Base-by-base conservation (phyloP, 37 sponge, comb jelly and placozoan genomes). In the Bolinopsis microptera region DNA sequence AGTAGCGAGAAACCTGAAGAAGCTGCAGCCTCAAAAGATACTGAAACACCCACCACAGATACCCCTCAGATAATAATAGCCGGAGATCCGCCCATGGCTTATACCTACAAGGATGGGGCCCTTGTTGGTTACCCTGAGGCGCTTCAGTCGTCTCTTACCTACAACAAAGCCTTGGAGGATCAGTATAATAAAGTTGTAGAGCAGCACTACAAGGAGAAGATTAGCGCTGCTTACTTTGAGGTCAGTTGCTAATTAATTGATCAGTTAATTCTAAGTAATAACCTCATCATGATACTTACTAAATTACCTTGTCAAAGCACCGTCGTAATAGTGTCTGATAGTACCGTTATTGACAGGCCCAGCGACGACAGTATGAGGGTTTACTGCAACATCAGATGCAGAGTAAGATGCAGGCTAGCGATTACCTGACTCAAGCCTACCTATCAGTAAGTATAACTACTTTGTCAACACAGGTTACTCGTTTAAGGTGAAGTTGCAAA, bases 141-240 rank as follows among this genome's bases (percentile, higher is more conserved):
- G 1, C 28, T 86, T 16, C 90, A 86, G 48, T 30, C 26, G 25
- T 77, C 80, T 16, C 74, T 70, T 24, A 35, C 31, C 38, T 86
- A 86, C 31, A 86, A 39, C 61, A 86, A 86, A 24, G 90, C 61
- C n/a, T 3, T 86, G 41, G 90, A 86, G 28, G 90, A 86, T 13
- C 90, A 86, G 90, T 86, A 86, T 34, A 38, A 24, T 28, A 86
- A 86, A 41, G 61, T 86, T 8, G 90, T 41, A 13, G 90, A 86
- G 61, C 90, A 86, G 30, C 90, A 86, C 3, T 86, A 86, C 90
- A 86, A 86, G 61, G 90, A 86, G 90, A 86, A 86, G 22, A 86
- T 86, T 24, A 86, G 90, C 31, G 90, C 90, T 86, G 90, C 90
- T 3, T 86, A 86, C 61, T 86, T 86, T 86, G 90, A 86, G 90